Base-by-base conservation (phyloP, 2,113 vertebrate genomes). In the Macheiramphus alcinus region DNA sequence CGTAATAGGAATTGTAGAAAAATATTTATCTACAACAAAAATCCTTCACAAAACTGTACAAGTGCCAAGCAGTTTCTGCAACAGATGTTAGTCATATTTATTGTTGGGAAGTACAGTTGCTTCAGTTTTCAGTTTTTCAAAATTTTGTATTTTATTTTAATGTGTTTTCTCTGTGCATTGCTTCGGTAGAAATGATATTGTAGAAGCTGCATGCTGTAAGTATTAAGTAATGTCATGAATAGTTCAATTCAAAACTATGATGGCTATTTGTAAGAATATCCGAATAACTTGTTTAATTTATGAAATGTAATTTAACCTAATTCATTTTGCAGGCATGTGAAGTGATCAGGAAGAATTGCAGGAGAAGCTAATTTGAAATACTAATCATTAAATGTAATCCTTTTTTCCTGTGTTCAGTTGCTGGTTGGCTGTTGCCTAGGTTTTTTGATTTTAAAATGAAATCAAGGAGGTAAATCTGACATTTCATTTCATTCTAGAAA, bases 81-180 rank as follows among this genome's bases (percentile, higher is more conserved):
- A 55, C 97, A 98, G 97, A 97, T 98, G 97, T 98, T 97, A 95
- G 80, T 96, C 94, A 20, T 92, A 94, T 90, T 95, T 94, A 91
- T 93, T 95, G 43, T 94, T 88, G 92, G 78, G 90, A 97, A 97
- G 66, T 96, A 70, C 80, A 93, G 26, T 97, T 95, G 11, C 68
- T 52, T 52, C 25, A 27, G 50, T 52, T 52, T 89, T 87, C 70
- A 80, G 50, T 82, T 95, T 97, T 98, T 97, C 56, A 97, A 74
- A 95, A 83, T 91, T 50, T 83, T 78, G 1, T 58, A 11, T 61
- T 82, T 93, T 91, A 36, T 97, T 90, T 90, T 63, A 82, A 80
- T 86, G 12, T 58, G 10, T 19, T 96, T 96, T 71, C n/a, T 94
- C 61, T n/a, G 38, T 92, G 62, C 59, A 68, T 94, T 92, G n/a